Percentiles rank a stretch among this genome's conserved stretches.
Evolutionary conservation across 2,113 vertebrate genomes (phyloP).

Genomic region (Larimichthys crocea): DNA sequence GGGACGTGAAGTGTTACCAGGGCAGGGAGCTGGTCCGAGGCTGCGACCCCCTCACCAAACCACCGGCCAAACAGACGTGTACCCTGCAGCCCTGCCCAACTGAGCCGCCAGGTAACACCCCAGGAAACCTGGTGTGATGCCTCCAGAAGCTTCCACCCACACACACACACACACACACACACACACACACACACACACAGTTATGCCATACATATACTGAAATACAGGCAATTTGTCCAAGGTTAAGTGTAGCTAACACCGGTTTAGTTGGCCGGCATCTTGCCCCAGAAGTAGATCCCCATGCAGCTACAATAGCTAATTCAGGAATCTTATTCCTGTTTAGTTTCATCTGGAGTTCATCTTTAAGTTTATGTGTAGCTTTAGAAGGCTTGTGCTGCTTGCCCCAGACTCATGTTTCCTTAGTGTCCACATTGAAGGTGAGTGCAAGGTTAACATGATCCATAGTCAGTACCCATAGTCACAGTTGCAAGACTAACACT

Average conservation of each 20-base stretch:
- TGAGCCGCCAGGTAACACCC: slow-evolving; percentile 89
- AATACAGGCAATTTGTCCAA: not conserved
- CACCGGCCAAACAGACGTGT: slow-evolving; percentile 94
- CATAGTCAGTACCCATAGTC: no score
- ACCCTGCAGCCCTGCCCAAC: slow-evolving; percentile 96
- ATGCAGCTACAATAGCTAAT: not conserved
- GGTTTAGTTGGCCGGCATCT: no score
- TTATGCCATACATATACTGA: not conserved
- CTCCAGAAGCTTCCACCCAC: not conserved
- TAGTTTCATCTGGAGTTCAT: not conserved
- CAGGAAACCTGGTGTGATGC: not conserved
- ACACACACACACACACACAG: not conserved
- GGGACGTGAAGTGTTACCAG: slow-evolving; percentile 98
- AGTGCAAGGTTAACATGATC: not conserved
- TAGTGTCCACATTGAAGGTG: not conserved
- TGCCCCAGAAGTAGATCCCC: not conserved
- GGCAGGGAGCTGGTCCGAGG: slow-evolving; percentile 93
- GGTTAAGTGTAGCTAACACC: not conserved
- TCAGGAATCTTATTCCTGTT: not conserved
- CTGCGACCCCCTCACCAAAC: slow-evolving; percentile 94
- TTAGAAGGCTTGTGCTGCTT: not conserved
- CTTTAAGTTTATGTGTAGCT: not conserved
- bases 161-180: not conserved
- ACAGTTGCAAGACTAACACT: not conserved
- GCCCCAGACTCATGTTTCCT: not conserved